Percentiles rank a stretch among this genome's conserved stretches.
phyloP scores from a whole-genome alignment of 1,140 invertebrate genomes.

The Drosophila lowei region DNA sequence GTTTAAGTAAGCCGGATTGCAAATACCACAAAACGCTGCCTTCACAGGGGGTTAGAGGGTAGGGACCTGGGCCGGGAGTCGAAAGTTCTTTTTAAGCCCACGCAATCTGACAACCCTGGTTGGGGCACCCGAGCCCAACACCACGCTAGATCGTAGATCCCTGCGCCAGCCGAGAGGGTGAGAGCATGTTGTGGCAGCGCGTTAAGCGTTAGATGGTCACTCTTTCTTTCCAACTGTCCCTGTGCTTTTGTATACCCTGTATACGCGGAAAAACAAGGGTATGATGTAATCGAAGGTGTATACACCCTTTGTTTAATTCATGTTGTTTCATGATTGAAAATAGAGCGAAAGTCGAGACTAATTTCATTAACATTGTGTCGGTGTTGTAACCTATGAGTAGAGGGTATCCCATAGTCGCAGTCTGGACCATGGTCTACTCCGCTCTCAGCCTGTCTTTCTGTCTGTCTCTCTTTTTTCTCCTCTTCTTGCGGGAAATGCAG shows the following conservation, averaged over 20 bases:
- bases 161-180: too few species aligned
- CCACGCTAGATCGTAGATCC: constrained; percentile 19
- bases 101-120: constrained; percentile 24
- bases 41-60: background rate
- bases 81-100: constrained; percentile 72
- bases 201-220: constrained; percentile 15
- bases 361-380: too few species aligned
- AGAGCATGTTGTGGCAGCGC: constrained; percentile 15
- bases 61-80: background rate
- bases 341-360: too few species aligned
- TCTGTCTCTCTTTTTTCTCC: background rate
- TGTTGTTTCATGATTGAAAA: too few species aligned
- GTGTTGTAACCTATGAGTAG: too few species aligned
- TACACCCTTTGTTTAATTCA: too few species aligned
- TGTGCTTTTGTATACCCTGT: background rate
- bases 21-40: constrained; percentile 52
- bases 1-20: constrained; percentile 57
- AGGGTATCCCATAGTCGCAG: constrained; percentile 16
- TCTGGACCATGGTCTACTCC: constrained; percentile 19
- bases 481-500: constrained; percentile 25
- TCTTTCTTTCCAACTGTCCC: background rate
- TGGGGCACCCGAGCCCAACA: constrained; percentile 12
- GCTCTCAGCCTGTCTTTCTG: background rate
- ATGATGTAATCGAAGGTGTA: too few species aligned
- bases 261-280: too few species aligned